These are phyloP conservation scores for Phycodurus eques DNA, from an alignment of 2,113 vertebrate species.

Conservation along the genomic window DNA sequence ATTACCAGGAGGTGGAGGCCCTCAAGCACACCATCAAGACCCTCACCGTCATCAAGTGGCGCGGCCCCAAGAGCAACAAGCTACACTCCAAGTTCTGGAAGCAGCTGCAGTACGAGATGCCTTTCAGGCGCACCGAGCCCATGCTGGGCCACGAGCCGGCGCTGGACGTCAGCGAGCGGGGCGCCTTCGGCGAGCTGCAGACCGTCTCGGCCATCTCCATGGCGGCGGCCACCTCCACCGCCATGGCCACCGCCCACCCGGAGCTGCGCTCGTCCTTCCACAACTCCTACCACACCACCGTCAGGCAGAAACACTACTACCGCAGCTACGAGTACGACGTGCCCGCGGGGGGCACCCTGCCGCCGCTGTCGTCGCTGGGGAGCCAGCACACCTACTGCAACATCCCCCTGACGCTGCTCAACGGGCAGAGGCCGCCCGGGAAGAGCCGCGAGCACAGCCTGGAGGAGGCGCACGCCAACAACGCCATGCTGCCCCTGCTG, in stretches of 20 bases:
- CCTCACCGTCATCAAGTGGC: constrained; percentile 97
- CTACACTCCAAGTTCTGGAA: constrained; percentile 99
- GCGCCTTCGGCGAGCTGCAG: constrained; percentile 96
- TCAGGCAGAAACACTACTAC: constrained; percentile 99
- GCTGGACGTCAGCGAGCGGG: constrained; percentile 95
- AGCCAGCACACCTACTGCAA: constrained; percentile 99
- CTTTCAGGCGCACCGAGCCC: constrained; percentile 93
- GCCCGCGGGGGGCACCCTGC: constrained; percentile 91
- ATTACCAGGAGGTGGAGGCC: constrained; percentile 98
- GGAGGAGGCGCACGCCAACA: constrained; percentile 96
- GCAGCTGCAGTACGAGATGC: constrained; percentile 99
- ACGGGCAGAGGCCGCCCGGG: constrained; percentile 92
- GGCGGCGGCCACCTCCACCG: constrained; percentile 95
- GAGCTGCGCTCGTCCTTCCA: constrained; percentile 96
- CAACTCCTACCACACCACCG: constrained; percentile 95
- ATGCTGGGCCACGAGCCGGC: constrained; percentile 90
- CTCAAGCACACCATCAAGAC: constrained; percentile 98
- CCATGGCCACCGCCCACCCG: constrained; percentile 95
- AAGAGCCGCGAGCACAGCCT: constrained; percentile 94
- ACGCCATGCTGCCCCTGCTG: constrained; percentile 94
- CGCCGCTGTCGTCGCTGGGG: constrained; percentile 88
- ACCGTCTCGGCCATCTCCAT: constrained; percentile 97
- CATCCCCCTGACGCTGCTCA: constrained; percentile 99
- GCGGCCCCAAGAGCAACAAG: constrained; percentile 94
- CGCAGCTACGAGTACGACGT: constrained; percentile 96